Evolutionary conservation across 2,113 vertebrate genomes (phyloP).

Genomic region (Notothenia rossii): DNA sequence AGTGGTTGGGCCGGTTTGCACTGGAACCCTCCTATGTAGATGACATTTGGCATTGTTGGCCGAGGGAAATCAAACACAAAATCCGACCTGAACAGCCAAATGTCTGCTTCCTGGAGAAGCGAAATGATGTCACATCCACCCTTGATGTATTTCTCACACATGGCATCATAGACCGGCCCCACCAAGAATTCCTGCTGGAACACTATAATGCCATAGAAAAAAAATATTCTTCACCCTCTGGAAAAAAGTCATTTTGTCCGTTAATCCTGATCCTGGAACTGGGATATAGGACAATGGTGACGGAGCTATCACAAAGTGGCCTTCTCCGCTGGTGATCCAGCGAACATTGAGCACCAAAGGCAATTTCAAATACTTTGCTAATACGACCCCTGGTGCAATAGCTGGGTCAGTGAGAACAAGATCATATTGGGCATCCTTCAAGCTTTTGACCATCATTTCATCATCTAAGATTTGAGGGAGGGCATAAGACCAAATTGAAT

Average conservation of each 20-base stretch:
- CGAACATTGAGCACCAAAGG: conserved; percentile 82
- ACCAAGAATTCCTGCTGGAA: conserved; percentile 66
- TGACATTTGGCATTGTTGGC: conserved; percentile 79
- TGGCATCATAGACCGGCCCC: conserved; percentile 66
- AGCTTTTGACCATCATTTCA: conserved; percentile 41
- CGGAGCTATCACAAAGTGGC: conserved; percentile 78
- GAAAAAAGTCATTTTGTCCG: conserved; percentile 80
- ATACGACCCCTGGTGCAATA: conserved; percentile 61
- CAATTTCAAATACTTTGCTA: conserved; percentile 81
- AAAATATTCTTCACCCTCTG: conserved; percentile 77
- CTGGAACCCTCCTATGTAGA: conserved; percentile 81
- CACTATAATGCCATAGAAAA: conserved; percentile 51
- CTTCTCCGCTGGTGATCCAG: conserved; percentile 80
- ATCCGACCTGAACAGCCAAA: conserved; percentile 81
- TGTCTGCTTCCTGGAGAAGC: conserved; percentile 80
- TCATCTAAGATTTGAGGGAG: conserved; percentile 60
- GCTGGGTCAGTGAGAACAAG: conserved; percentile 81
- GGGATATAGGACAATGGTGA: conserved; percentile 83
- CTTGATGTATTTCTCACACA: conserved; percentile 77
- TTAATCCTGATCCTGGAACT: conserved; percentile 74
- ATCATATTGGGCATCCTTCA: conserved; percentile 73
- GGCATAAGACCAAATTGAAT: conserved; percentile 13
- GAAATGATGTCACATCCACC: conserved; percentile 68
- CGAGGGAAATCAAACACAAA: conserved; percentile 83
- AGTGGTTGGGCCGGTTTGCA: conserved; percentile 76